Base-by-base conservation (phyloP, 2,888 invertebrate genomes). In the Tineola bisselliella region DNA sequence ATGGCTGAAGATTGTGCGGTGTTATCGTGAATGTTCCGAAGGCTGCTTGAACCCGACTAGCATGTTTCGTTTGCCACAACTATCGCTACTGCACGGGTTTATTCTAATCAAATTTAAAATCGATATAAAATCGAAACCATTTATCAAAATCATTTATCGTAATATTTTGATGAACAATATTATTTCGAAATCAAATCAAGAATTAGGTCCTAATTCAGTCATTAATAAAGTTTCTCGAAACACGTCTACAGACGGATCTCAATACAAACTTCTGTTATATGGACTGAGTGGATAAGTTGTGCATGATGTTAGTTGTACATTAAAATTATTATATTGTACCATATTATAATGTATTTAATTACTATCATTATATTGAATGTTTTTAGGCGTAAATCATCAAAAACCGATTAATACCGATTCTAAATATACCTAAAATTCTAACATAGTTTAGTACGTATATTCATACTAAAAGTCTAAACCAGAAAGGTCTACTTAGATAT, bases 21-120 rank as follows among this genome's bases (percentile, higher is more conserved):
- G 15, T 48, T 48, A 48, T 48, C 48, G 48, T 48, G 48, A 8
- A 48, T 48, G 48, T 48, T 17, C 15, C 8, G 48, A n/a, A 13
- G 48, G 48, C 48, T 48, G 48, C 48, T 48, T 48, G 3, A 48
- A 48, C 48, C 48, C 15, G 15, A 48, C 48, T 48, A 8, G 17
- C 48, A 48, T 48, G 48, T 48, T 48, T n/a, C 48, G n/a, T 48
- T 48, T n/a, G 48, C 48, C 48, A 17, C 48, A 48, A 48, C 48
- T 48, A 48, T 48, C 48, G 15, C 17, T 48, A 13, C 48, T 17
- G 48, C 8, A 48, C 2, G 48, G 15, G n/a, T 17, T n/a, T 48
- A 48, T 48, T 48, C 38, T 10, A 10, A 6, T 6, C 38, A 2
- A 38, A 12, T 12, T 38, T 38, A 4, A 12, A 38, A 6, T 38